A percentile compares a stretch with the other conserved stretches of the same genome.
Conservation (phyloP, 30 jellyfish, hydroid and myxozoan species). For the Hydractinia echinata region DNA sequence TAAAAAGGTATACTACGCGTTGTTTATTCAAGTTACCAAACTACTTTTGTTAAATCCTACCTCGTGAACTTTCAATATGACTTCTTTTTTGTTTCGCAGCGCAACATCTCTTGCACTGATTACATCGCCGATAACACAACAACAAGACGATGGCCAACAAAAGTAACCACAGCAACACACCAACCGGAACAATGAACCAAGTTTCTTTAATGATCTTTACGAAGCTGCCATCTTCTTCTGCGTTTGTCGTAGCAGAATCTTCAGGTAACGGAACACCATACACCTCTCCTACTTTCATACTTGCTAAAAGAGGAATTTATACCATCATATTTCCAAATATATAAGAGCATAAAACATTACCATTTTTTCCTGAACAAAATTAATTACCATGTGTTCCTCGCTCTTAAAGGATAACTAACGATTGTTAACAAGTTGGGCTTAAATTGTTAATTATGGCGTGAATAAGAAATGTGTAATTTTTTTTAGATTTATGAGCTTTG, state of each 20-base stretch:
- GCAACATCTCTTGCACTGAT: too few relatives aligned
- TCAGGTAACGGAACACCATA: not conserved
- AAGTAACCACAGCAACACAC: conserved; percentile 61
- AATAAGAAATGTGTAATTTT: too few relatives aligned
- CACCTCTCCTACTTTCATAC: not conserved
- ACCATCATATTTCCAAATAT: too few relatives aligned
- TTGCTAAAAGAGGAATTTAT: not conserved
- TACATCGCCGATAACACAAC: conserved; percentile 48
- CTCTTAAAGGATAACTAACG: too few relatives aligned
- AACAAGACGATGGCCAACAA: conserved; percentile 53
- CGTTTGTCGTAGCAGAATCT: not conserved
- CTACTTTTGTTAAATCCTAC: conserved; percentile 20
- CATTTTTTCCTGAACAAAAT: too few relatives aligned
- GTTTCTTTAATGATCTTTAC: conserved; percentile 54
- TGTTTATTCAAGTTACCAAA: too few relatives aligned
- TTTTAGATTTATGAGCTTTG: too few relatives aligned
- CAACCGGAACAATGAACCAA: conserved; percentile 91
- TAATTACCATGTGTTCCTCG: too few relatives aligned
- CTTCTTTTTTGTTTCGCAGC: not conserved
- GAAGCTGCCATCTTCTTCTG: conserved; percentile 40
- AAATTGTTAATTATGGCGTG: too few relatives aligned
- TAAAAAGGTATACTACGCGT: too few relatives aligned
- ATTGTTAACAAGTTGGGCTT: too few relatives aligned
- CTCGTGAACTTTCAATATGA: conserved; percentile 57
- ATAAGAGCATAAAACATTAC: too few relatives aligned